phyloP scores from a whole-genome alignment of 92 coral and sea anemone species.

The Epizoanthus ramosus region DNA sequence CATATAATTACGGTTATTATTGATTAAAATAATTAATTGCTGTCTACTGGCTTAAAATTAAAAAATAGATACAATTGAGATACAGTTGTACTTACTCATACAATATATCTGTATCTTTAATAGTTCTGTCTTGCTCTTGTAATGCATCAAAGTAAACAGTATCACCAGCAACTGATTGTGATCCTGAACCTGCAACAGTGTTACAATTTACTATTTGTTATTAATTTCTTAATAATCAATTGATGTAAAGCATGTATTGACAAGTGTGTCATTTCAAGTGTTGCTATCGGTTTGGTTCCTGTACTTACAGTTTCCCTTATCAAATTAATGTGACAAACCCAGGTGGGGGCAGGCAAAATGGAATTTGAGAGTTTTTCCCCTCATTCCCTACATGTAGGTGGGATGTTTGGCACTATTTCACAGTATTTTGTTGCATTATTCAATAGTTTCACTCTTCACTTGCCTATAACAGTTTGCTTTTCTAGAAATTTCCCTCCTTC shows the following conservation, averaged over 20 bases:
- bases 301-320: no score
- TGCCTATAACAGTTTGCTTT: slow-evolving; percentile 44
- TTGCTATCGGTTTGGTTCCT: no score
- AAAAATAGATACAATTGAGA: no score
- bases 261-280: background rate
- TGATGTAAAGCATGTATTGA: background rate
- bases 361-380: no score
- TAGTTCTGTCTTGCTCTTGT: slow-evolving; percentile 23
- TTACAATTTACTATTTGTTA: background rate
- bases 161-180: slow-evolving; percentile 55
- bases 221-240: background rate
- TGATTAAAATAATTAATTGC: no score
- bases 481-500: slow-evolving; percentile 34
- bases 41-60: no score
- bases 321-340: no score
- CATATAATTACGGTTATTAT: background rate
- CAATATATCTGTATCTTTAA: slow-evolving; percentile 41
- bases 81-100: slow-evolving; percentile 64
- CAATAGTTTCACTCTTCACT: no score
- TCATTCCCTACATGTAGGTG: no score
- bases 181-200: slow-evolving; percentile 41
- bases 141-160: slow-evolving; percentile 39
- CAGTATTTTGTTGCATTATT: no score
- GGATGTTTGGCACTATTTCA: no score
- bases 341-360: no score